Conservation (phyloP, 1,140 invertebrate species). For the Achatina immaculata region DNA sequence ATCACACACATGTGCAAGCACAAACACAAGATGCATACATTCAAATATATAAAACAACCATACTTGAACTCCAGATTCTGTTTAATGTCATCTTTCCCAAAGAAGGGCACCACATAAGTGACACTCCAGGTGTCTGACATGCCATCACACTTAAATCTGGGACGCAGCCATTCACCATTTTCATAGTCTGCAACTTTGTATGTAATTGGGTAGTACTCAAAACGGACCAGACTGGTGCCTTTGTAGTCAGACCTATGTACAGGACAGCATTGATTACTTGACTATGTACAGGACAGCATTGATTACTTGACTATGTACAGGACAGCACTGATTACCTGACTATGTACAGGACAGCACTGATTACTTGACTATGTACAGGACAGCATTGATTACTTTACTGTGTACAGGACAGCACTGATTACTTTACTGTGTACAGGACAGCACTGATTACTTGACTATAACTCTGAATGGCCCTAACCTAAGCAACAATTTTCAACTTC, state of each 20-base stretch:
- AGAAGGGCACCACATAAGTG: slow-evolving; percentile 95
- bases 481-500: too few species aligned
- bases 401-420: too few species aligned
- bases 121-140: slow-evolving; percentile 91
- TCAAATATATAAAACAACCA: too few species aligned
- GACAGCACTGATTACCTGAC: neutral
- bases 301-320: neutral
- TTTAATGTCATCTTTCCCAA: slow-evolving; percentile 94
- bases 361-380: neutral
- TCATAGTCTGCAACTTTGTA: slow-evolving; percentile 75
- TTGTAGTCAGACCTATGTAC: slow-evolving; percentile 78
- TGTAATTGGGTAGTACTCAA: slow-evolving; percentile 83
- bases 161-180: slow-evolving; percentile 92
- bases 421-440: too few species aligned
- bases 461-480: too few species aligned
- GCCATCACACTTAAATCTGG: slow-evolving; percentile 94
- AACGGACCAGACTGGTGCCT: slow-evolving; percentile 64
- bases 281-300: neutral
- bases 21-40: too few species aligned
- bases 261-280: neutral
- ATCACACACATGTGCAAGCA: too few species aligned
- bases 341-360: neutral
- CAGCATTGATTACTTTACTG: too few species aligned
- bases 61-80: slow-evolving; percentile 70
- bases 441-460: too few species aligned